These are phyloP conservation scores for Archilochus colubris DNA, from an alignment of 2,113 vertebrate species.

Conservation along the genomic window DNA sequence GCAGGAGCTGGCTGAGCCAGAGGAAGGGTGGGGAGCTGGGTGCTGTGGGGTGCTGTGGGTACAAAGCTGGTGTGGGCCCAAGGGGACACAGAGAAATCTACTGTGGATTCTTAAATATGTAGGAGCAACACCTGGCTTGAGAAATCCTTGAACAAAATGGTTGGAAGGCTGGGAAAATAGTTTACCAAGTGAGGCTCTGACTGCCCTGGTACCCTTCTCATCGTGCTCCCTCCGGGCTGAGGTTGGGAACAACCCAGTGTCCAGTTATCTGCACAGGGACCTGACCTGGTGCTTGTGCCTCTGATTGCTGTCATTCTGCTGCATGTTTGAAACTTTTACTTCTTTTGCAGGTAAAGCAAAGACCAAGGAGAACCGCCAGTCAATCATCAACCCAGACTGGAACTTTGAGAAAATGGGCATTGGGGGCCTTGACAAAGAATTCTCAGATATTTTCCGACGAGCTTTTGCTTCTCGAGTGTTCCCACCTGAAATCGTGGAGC, in stretches of 20 bases:
- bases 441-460: slow-evolving; percentile 94
- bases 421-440: slow-evolving; percentile 95
- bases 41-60: background rate
- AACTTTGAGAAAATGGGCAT: slow-evolving; percentile 99
- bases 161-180: background rate
- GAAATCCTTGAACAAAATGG: background rate
- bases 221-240: background rate
- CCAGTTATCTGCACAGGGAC: accelerated
- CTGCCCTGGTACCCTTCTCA: background rate
- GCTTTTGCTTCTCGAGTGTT: slow-evolving; percentile 98
- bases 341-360: slow-evolving; percentile 87
- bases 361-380: slow-evolving; percentile 91
- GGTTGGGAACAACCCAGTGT: accelerated
- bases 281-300: background rate
- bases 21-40: background rate
- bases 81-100: background rate
- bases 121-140: background rate
- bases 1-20: background rate
- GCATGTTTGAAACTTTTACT: background rate
- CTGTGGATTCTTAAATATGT: background rate
- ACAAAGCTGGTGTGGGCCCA: accelerated
- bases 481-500: slow-evolving; percentile 95
- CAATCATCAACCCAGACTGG: slow-evolving; percentile 99
- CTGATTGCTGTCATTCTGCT: background rate
- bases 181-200: too few relatives aligned